A percentile compares a stretch with the other conserved stretches of the same genome.
Conservation (phyloP, 2,888 invertebrate species). For the Troglohyphantes excavatus region DNA sequence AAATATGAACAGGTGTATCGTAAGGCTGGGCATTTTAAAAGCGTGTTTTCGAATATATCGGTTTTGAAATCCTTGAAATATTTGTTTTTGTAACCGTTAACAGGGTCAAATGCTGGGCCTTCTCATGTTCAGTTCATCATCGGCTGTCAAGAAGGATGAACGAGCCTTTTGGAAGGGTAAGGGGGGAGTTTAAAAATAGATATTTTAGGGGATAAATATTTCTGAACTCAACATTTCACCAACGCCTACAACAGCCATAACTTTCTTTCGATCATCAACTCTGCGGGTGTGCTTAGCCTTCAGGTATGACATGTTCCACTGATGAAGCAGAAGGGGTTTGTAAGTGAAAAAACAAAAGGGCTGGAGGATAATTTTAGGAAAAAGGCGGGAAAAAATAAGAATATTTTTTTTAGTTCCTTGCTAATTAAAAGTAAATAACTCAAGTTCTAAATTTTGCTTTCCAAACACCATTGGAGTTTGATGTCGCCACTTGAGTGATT, state of each 20-base stretch:
- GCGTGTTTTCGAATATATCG: neutral
- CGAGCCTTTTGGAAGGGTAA: neutral
- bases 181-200: neutral
- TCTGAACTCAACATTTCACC: neutral
- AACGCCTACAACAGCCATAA: constrained; percentile 1
- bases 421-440: neutral
- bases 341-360: too few relatives aligned
- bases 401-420: neutral
- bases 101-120: neutral
- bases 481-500: neutral
- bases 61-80: neutral
- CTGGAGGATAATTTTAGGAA: too few relatives aligned
- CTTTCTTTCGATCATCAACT: neutral
- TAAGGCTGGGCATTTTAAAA: too few relatives aligned
- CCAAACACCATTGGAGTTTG: too few relatives aligned
- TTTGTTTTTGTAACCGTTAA: neutral
- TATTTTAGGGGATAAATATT: neutral
- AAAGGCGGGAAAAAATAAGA: neutral
- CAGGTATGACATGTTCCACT: too few relatives aligned
- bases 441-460: too few relatives aligned
- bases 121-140: neutral
- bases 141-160: neutral
- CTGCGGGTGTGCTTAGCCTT: too few relatives aligned
- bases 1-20: too few relatives aligned
- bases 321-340: too few relatives aligned